These are phyloP conservation scores for Campoletis raptor DNA, from an alignment of 2,888 invertebrate genomes.

Conservation along the genomic window DNA sequence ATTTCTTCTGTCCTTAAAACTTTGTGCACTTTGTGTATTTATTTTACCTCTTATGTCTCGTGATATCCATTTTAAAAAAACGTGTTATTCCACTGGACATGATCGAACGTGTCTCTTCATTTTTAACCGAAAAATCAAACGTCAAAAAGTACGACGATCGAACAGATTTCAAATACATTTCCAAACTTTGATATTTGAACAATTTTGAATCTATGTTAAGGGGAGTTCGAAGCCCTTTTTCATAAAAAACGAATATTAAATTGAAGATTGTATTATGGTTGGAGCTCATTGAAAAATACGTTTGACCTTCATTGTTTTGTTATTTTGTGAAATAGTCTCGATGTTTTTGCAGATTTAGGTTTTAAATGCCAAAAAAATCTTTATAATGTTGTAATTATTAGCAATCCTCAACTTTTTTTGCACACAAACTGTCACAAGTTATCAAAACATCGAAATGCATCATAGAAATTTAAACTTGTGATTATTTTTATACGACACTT, in stretches of 20 bases:
- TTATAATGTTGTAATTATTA: too few species aligned
- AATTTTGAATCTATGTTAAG: background rate
- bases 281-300: too few species aligned
- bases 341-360: too few species aligned
- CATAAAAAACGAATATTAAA: background rate
- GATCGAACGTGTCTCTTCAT: background rate
- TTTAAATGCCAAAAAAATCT: too few species aligned
- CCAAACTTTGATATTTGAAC: background rate
- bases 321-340: too few species aligned
- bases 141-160: background rate
- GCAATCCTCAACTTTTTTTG: background rate
- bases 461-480: background rate
- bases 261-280: too few species aligned
- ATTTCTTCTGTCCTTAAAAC: conserved; percentile 35
- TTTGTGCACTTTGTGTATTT: conserved; percentile 15
- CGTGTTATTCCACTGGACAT: background rate
- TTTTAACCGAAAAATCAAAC: background rate
- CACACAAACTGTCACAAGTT: background rate
- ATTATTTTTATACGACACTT: too few species aligned
- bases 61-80: conserved; percentile 21
- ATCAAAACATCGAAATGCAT: background rate
- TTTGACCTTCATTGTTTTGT: too few species aligned
- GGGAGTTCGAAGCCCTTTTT: background rate
- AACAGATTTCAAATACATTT: background rate
- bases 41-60: conserved; percentile 8